Evolutionary conservation across 1,140 invertebrate genomes (phyloP), one percentile per base, ranked within the genome.

Genomic region (Listronotus oregonensis): DNA sequence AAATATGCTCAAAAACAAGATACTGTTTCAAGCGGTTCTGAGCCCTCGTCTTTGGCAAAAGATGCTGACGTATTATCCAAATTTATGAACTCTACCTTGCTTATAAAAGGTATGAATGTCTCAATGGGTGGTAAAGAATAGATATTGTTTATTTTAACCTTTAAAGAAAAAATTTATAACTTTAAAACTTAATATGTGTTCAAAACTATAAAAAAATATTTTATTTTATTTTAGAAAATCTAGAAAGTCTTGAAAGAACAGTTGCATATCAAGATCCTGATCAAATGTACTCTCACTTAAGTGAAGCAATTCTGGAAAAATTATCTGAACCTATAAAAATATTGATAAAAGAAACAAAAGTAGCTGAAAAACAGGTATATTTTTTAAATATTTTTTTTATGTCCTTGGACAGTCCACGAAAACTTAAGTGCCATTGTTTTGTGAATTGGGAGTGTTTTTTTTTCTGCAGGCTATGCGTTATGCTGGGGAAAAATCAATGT

Each of bases 211-310:
- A 27, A 27, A 27, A 3, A 27, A 27, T 27, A 27, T 27, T 27
- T 27, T 3, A 3, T 18, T 37, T 34, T 15, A 6, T 49, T 61
- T 37, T 50, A 68, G 73, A 77, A 44, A 78, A 79, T 6, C 57
- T 82, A 0, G 79, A 81, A 49, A 72, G 76, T 5, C 75, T 84
- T 2, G 80, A 82, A 63, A 71, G 79, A 70, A 80, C 79, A 31
- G 69, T 82, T 0, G 78, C 77, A 6, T 63, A 76, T 31, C 79
- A 79, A 64, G 77, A 80, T 37, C 76, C 71, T 18, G 15, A 78
- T 50, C 69, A 80, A 58, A 54, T 69, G 50, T 73, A 64, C 27
- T 12, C 59, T 51, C 77, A 69, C 70, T 76, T 58, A 73, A 50
- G 66, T 34, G 62, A 71, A 31, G 66, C 57, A 11, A 71, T 74